Percentiles rank a stretch among this genome's conserved stretches.
Evolutionary conservation across 2,113 vertebrate species (phyloP).

Genomic region (Odobenus rosmarus): DNA sequence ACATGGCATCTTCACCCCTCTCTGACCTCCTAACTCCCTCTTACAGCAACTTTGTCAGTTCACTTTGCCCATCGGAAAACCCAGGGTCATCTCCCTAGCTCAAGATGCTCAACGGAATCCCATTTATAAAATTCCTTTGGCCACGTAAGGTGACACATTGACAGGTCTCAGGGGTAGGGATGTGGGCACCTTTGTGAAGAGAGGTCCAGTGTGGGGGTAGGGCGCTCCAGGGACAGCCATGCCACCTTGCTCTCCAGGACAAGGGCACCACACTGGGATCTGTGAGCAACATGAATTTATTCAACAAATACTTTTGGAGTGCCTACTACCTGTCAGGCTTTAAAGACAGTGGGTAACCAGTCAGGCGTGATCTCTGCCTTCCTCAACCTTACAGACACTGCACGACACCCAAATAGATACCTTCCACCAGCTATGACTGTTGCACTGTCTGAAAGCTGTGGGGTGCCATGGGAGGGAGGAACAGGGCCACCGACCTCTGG

Average conservation of each 20-base stretch:
- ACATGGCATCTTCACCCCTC: accelerated
- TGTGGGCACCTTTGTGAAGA: accelerated
- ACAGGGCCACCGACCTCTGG: neutral
- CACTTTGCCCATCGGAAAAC: neutral
- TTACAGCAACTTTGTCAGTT: neutral
- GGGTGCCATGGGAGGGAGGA: accelerated
- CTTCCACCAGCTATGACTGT: neutral
- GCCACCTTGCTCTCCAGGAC: neutral
- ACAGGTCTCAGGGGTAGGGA: neutral
- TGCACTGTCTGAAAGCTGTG: neutral
- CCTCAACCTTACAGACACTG: accelerated
- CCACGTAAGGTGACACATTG: neutral
- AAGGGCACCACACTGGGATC: neutral
- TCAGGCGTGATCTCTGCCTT: neutral
- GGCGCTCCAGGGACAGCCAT: neutral
- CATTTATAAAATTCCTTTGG: neutral
- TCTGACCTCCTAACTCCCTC: neutral
- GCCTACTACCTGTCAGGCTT: neutral
- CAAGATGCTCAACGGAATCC: neutral
- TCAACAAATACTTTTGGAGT: neutral
- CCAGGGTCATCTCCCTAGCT: neutral
- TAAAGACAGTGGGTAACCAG: neutral
- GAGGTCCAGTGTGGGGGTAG: neutral
- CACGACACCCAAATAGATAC: neutral
- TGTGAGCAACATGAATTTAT: neutral